Conservation (phyloP, 2,888 invertebrate genomes). For the Lasioglossum calceatum region DNA sequence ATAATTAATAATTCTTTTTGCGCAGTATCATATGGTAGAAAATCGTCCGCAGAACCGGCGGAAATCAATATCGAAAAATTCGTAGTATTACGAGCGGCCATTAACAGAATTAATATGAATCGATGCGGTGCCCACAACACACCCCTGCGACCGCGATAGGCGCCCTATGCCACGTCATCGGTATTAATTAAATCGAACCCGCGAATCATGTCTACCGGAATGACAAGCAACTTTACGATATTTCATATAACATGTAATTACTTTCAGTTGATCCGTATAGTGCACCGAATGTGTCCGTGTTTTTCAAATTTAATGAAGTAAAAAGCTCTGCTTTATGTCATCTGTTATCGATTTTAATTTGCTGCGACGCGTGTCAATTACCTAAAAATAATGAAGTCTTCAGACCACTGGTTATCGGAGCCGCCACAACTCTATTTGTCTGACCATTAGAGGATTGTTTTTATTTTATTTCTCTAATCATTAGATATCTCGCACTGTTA, state of each 20-base stretch:
- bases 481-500: neutral
- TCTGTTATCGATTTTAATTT: neutral
- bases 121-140: constrained; percentile 27
- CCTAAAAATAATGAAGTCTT: neutral
- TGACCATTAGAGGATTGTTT: neutral
- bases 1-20: neutral
- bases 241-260: neutral
- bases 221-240: constrained; percentile 22
- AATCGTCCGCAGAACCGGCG: neutral
- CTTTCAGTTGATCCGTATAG: neutral
- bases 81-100: constrained; percentile 34
- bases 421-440: neutral
- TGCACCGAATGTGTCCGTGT: neutral
- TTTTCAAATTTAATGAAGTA: neutral
- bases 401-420: neutral
- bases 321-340: neutral
- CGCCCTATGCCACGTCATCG: constrained; percentile 35
- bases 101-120: constrained; percentile 58
- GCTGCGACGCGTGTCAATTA: neutral
- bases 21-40: neutral
- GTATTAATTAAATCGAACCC: constrained; percentile 54
- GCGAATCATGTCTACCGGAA: constrained; percentile 13
- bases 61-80: constrained; percentile 38
- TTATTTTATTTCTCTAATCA: neutral
- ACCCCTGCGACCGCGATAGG: constrained; percentile 24